Base-by-base conservation (phyloP, 92 coral and sea anemone genomes). In the Parazoanthus atlanticus region DNA sequence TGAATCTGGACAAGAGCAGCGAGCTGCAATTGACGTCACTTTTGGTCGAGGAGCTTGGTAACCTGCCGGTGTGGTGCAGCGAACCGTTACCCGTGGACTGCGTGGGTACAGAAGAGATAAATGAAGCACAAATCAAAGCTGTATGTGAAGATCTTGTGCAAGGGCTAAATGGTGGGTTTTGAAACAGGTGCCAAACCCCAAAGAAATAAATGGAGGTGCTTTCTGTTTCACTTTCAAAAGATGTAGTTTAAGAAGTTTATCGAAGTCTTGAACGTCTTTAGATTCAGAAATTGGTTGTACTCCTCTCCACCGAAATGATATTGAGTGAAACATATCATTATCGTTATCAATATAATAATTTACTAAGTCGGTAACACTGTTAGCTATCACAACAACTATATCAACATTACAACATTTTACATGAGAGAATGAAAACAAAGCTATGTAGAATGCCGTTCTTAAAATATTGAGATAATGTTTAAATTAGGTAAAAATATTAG, bases 61-160 rank as follows among this genome's bases (percentile, higher is more conserved):
- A 96, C 40, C 86, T 92, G 38, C 93, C 98, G 2, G 82, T 82
- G 40, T 96, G 99, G 98, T 93, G 98, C 43, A 46, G 82, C 43
- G 85, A 89, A 67, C 96, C 98, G 49, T 84, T 87, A n/a, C 95
- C 99, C 26, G 93, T 90, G 0, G 96, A 95, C 79, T 96, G 98
- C 78, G 79, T 88, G 15, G 47, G 91, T 7, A 15, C 36, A 16
- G 90, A 91, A 15, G 90, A 78, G 5, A 81, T 91, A 36, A 54
- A 70, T n/a, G 85, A 91, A 66, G 77, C 71, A 40, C 81, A 86
- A 16, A 76, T 94, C 76, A 34, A 88, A 23, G 72, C 86, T 32
- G 85, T 90, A 29, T 91, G 93, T 33, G 72, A 85, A 76, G 91
- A 88, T 71, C 78, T 91, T 88, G 93, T 91, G 10, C 76, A 84